phyloP scores from a whole-genome alignment of 2,797 vertebrate species.

The Chaetodon trifasciatus region DNA sequence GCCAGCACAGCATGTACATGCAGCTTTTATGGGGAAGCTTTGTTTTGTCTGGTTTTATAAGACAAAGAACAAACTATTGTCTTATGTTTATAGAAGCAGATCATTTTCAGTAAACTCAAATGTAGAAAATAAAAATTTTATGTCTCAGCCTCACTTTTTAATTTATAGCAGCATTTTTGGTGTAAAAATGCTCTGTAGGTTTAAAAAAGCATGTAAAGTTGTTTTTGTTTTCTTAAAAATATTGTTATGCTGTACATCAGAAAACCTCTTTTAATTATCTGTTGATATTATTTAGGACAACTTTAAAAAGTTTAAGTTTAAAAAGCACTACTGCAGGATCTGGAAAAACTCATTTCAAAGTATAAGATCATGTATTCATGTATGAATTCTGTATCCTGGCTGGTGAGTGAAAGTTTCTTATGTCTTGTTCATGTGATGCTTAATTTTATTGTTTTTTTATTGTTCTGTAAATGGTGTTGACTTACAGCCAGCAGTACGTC shows the following conservation, averaged over 20 bases:
- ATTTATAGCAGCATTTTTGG: neutral
- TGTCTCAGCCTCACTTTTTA: neutral
- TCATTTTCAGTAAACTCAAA: neutral
- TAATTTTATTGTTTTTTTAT: neutral
- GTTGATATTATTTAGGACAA: neutral
- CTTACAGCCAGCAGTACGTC: neutral
- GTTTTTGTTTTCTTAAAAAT: neutral
- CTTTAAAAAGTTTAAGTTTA: no score
- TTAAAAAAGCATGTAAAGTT: neutral
- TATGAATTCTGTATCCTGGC: neutral
- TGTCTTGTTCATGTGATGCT: neutral
- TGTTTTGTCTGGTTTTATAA: slow-evolving; percentile 33
- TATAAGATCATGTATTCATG: no score
- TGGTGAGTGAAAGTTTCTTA: neutral
- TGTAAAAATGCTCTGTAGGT: neutral
- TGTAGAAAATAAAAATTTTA: neutral
- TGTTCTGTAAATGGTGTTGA: neutral
- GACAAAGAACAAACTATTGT: slow-evolving; percentile 6
- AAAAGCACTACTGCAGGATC: no score
- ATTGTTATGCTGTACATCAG: neutral
- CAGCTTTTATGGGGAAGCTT: slow-evolving; percentile 48
- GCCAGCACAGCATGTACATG: slow-evolving; percentile 46
- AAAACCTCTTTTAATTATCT: neutral
- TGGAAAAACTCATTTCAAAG: neutral
- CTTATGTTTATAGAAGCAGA: neutral